A percentile compares a stretch with the other conserved stretches of the same genome.
phyloP scores from a whole-genome alignment of 2,113 vertebrate species.

The Centropus unirufus region DNA sequence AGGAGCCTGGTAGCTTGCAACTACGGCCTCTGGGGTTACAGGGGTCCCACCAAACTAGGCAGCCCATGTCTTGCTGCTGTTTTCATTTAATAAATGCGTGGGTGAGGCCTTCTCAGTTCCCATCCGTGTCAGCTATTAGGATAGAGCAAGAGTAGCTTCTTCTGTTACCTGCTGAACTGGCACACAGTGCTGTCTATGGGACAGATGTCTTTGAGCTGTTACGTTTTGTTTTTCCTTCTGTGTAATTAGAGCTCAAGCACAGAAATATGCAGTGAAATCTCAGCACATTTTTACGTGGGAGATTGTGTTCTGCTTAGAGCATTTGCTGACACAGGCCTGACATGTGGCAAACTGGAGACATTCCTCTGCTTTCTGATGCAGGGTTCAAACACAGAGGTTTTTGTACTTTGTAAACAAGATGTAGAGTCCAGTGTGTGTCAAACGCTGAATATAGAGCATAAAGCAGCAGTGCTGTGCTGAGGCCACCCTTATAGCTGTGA shows the following conservation, averaged over 20 bases:
- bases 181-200: neutral
- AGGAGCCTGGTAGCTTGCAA: neutral
- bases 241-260: conserved; percentile 27
- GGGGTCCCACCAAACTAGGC: neutral
- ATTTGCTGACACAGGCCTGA: conserved; percentile 56
- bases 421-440: neutral
- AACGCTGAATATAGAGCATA: neutral
- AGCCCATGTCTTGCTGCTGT: neutral
- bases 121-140: neutral
- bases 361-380: neutral
- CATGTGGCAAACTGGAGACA: conserved; percentile 30
- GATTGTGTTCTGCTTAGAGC: conserved; percentile 4
- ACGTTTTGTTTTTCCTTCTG: neutral
- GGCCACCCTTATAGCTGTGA: neutral
- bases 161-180: neutral
- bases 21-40: neutral
- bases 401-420: neutral
- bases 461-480: neutral
- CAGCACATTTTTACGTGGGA: conserved; percentile 57
- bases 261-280: conserved; percentile 55
- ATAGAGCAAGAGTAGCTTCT: neutral
- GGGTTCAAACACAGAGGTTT: neutral
- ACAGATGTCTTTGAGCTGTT: conserved; percentile 15
- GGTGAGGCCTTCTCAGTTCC: neutral
- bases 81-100: neutral